Base-by-base conservation (phyloP, 2,888 invertebrate species). In the Heliconius sara region DNA sequence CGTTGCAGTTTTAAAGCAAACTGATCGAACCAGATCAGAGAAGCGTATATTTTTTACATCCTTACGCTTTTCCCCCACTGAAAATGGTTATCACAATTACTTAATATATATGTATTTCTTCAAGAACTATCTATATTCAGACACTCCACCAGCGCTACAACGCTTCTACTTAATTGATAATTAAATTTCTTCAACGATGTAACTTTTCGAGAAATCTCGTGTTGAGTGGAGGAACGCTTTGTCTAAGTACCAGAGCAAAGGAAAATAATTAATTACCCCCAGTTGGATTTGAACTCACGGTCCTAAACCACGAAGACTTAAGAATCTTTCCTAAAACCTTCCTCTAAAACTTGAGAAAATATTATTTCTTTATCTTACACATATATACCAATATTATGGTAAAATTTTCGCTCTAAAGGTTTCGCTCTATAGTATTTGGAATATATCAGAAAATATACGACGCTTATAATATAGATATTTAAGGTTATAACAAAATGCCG, bases 401-500 rank as follows among this genome's bases (percentile, higher is more conserved):
- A 6, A 7, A 22, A 16, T 19, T 52, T 22, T 27, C 27, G 27
- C 27, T 27, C 27, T 27, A 27, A 12, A 25, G 12, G 12, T 25
- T n/a, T 25, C n/a, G 10, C 63, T 25, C 12, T 25, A 63, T 63
- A 25, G 25, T 25, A 63, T 25, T 63, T 63, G 25, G 12, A n/a
- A 25, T 63, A 12, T n/a, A 63, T 63, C 3, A 25, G 1, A 39
- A 39, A 13, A 39, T 13, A 43, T n/a, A 4, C 47, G 43, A 22
- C 57, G 22, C 22, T 57, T 57, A 22, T n/a, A 57, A 57, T n/a
- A n/a, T 60, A 52, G 25, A 34, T 30, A 52, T 16, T 39, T 63
- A 47, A 65, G 19, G 43, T 27, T 43, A 39, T 63, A n/a, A 68
- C 43, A 68, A 75, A 74, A 78, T 67, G 60, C n/a, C 74, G 57